Percentiles rank a stretch among this genome's conserved stretches.
These are phyloP conservation scores for Sorex fumeus DNA, from an alignment of 2,113 vertebrate species.

Conservation along the genomic window DNA sequence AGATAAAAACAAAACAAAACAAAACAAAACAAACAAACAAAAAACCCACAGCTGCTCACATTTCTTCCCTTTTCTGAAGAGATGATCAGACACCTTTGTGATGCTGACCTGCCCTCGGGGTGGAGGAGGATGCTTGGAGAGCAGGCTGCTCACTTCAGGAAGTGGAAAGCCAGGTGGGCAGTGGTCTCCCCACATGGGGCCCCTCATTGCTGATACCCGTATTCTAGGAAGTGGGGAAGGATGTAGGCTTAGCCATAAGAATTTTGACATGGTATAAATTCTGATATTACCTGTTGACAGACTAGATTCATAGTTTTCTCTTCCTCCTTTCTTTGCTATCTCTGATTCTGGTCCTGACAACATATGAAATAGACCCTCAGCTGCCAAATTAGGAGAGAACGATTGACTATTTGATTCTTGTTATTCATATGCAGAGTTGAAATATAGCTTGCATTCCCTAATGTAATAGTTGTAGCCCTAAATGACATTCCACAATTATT, in stretches of 20 bases:
- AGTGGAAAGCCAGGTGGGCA: neutral
- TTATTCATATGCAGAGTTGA: slow-evolving; percentile 58
- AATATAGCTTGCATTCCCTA: slow-evolving; percentile 36
- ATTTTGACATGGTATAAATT: neutral
- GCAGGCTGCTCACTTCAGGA: neutral
- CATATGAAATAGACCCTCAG: neutral
- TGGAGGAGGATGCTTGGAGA: neutral
- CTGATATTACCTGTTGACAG: neutral
- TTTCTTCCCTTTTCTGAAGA: neutral
- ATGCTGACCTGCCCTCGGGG: neutral
- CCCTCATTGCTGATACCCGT: neutral
- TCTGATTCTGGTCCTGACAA: slow-evolving; percentile 24
- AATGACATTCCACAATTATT: slow-evolving; percentile 55
- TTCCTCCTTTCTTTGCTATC: neutral
- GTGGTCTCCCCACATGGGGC: neutral
- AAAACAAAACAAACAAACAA: no score
- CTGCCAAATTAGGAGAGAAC: slow-evolving; percentile 9
- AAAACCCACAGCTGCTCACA: neutral
- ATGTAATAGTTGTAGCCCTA: slow-evolving; percentile 45
- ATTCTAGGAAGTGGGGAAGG: neutral
- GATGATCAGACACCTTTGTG: neutral
- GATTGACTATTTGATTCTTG: neutral
- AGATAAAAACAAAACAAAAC: no score
- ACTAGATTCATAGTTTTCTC: neutral
- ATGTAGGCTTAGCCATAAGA: neutral